Percentiles rank a stretch among this genome's conserved stretches.
Conservation (phyloP, 2,113 vertebrate species). For the Nicator chloris region DNA sequence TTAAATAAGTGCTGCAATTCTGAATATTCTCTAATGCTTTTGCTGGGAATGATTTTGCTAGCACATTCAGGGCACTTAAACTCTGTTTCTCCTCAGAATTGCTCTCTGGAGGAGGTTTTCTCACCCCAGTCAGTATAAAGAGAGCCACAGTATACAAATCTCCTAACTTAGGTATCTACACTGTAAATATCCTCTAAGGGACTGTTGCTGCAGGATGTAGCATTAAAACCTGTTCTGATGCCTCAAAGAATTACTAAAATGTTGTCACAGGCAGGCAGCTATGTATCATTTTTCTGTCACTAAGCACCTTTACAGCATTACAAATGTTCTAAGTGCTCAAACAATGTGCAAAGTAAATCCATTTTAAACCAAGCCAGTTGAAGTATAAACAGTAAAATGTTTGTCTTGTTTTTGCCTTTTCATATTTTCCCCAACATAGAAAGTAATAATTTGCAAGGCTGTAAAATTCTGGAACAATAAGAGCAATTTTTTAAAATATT, state of each 20-base stretch:
- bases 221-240: not conserved
- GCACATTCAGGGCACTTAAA: slow-evolving; percentile 12
- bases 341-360: not conserved
- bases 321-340: slow-evolving; percentile 30
- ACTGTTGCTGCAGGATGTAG: not conserved
- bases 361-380: not conserved
- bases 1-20: not conserved
- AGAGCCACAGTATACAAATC: slow-evolving; percentile 36
- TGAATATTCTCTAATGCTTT: slow-evolving; percentile 7
- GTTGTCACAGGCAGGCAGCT: slow-evolving; percentile 24
- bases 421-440: not conserved
- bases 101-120: slow-evolving; percentile 45
- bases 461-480: slow-evolving; percentile 25
- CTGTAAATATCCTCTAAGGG: slow-evolving; percentile 29
- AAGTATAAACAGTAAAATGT: not conserved
- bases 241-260: not conserved
- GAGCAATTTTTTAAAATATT: not conserved
- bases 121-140: not conserved
- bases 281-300: slow-evolving; percentile 28
- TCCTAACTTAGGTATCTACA: slow-evolving; percentile 4
- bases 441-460: not conserved
- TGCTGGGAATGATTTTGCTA: not conserved
- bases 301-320: slow-evolving; percentile 14
- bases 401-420: not conserved
- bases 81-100: not conserved